Evolutionary conservation across 2,797 vertebrate genomes (phyloP), one percentile per base, ranked within the genome.

Genomic region (Catharus ustulatus): DNA sequence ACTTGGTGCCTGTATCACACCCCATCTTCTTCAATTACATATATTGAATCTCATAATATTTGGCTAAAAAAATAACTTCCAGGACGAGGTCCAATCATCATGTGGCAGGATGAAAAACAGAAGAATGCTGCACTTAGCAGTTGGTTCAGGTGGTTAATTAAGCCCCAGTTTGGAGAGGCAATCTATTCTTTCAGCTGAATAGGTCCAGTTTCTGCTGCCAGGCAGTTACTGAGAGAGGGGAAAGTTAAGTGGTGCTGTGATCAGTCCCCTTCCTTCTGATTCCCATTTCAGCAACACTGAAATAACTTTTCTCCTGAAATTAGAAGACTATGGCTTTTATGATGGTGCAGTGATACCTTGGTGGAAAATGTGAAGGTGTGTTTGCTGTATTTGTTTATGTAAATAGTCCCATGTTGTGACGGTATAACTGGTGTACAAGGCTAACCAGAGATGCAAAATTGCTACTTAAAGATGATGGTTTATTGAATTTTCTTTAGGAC

Each of bases 1-100:
- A 24, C 42, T 84, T 5, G 1, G 48, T 0, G 2, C 3, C 1
- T 8, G 3, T 16, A 59, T 32, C 59, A 57, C 23, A 45, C 17
- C 23, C 18, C 5, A 29, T 38, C 67, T 58, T 83, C 64, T 48
- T 69, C 43, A 85, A 80, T 84, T 42, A 51, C 23, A 16, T 80
- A 1, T 51, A 58, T 4, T 62, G 27, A 78, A 72, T 38, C 43
- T 34, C 10, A 5, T 34, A 46, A 40, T 46, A 34, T 62, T 55
- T 77, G 26, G 17, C 27, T 82, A 63, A 93, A 90, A 90, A 68
- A 23, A 24, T 29, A 51, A 51, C 54, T 80, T 73, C 42, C 46
- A 80, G 49, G 51, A 95, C 64, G 42, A 20, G 14, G 30, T 36
- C 54, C 6, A 61, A 9, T 77, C 17, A 6, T 59, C 64, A 58